phyloP scores from a whole-genome alignment of 1,140 invertebrate species.

The Chionoecetes opilio region DNA sequence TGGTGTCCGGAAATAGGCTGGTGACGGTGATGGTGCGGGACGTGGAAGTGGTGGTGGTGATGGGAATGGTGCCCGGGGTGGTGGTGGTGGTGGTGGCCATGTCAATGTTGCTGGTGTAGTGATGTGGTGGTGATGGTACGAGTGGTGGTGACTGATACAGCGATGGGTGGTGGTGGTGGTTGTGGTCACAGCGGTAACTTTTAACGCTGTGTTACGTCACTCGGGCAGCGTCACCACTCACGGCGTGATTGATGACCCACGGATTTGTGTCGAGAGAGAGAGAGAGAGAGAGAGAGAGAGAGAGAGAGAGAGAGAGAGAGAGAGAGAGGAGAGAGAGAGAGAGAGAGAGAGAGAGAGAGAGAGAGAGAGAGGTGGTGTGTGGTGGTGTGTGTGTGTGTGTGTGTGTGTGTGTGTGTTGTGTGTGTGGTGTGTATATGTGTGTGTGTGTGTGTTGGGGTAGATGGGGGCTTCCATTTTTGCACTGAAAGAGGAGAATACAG shows the following conservation, averaged over 20 bases:
- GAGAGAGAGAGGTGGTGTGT: no score
- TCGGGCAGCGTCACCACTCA: neutral
- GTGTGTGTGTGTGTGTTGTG: no score
- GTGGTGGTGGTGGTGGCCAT: neutral
- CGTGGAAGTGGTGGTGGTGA: neutral
- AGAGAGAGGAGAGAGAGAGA: constrained; percentile 7
- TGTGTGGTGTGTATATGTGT: no score
- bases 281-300: constrained; percentile 27
- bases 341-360: neutral
- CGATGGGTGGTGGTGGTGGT: neutral
- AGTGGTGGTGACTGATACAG: no score
- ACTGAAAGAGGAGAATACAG: no score
- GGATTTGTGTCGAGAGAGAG: neutral
- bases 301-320: constrained; percentile 27
- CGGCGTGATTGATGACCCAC: neutral
- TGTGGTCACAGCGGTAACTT: no score
- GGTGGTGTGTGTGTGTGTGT: no score
- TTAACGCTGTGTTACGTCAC: neutral
- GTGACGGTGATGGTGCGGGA: neutral
- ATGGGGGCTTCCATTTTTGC: no score
- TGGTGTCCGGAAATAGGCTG: no score
- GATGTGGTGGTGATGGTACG: no score
- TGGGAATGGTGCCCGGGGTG: neutral
- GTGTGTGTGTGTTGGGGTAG: no score
- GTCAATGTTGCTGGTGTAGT: no score